Conservation (phyloP, 2,888 invertebrate species). For the Acronicta alni region DNA sequence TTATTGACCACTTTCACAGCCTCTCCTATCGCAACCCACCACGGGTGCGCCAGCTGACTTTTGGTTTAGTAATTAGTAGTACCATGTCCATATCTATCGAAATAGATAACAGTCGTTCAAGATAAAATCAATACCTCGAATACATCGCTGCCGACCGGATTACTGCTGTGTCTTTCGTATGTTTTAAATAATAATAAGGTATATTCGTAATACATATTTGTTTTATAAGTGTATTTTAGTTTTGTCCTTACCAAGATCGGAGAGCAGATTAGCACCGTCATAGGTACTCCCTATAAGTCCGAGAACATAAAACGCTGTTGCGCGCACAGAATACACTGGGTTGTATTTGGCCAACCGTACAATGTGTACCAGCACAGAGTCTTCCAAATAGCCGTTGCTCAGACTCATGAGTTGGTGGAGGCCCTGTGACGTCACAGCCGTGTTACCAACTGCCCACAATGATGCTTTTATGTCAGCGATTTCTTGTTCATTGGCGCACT, state of each 20-base stretch:
- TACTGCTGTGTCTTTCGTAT: too few species aligned
- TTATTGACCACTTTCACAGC: too few species aligned
- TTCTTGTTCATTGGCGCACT: constrained; percentile 91
- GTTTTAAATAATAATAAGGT: too few species aligned
- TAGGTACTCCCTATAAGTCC: constrained; percentile 95
- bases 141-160: too few species aligned
- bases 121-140: too few species aligned
- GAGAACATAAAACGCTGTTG: constrained; percentile 96
- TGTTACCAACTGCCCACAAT: constrained; percentile 96
- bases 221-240: too few species aligned
- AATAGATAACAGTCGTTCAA: too few species aligned
- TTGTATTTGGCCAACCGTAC: constrained; percentile 93
- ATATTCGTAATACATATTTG: not conserved
- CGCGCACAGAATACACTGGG: constrained; percentile 95
- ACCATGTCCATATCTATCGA: too few species aligned
- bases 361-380: constrained; percentile 80
- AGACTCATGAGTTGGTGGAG: constrained; percentile 92
- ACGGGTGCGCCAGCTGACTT: too few species aligned
- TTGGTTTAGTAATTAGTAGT: too few species aligned
- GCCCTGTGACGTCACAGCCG: constrained; percentile 93
- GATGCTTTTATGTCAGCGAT: constrained; percentile 95
- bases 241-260: constrained; percentile 90
- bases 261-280: constrained; percentile 94
- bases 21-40: too few species aligned
- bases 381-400: constrained; percentile 76